Percentiles rank a stretch among this genome's conserved stretches.
Conservation (phyloP, 2,113 vertebrate genomes). For the Anseranas semipalmata region DNA sequence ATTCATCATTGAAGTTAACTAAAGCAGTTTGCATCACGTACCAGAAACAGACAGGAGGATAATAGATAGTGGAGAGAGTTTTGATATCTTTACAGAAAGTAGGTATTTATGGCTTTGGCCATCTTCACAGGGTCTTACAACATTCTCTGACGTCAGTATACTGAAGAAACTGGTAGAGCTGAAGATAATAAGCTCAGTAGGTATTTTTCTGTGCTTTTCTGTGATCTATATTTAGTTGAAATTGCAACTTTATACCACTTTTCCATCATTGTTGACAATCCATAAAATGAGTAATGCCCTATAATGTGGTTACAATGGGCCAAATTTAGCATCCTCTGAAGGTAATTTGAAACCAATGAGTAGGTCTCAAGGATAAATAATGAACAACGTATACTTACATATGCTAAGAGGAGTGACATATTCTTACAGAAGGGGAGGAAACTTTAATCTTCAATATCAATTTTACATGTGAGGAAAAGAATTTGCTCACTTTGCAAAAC, state of each 20-base stretch:
- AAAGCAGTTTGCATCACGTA: not conserved
- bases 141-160: not conserved
- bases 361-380: not conserved
- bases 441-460: not conserved
- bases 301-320: not conserved
- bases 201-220: not conserved
- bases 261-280: not conserved
- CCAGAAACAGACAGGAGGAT: not conserved
- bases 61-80: not conserved
- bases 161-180: not conserved
- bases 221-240: not conserved
- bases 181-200: not conserved
- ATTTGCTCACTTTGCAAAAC: not conserved
- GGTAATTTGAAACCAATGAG: not conserved
- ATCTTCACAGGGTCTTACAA: not conserved
- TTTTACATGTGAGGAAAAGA: not conserved
- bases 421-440: not conserved
- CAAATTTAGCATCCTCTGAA: not conserved
- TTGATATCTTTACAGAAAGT: not conserved
- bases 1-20: not conserved
- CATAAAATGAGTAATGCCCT: not conserved
- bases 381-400: fast-evolving
- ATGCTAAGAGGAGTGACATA: not conserved
- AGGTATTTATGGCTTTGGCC: not conserved
- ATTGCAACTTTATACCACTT: not conserved